Evolutionary conservation across 2,888 invertebrate species (phyloP).

Genomic region (Apamea monoglypha): DNA sequence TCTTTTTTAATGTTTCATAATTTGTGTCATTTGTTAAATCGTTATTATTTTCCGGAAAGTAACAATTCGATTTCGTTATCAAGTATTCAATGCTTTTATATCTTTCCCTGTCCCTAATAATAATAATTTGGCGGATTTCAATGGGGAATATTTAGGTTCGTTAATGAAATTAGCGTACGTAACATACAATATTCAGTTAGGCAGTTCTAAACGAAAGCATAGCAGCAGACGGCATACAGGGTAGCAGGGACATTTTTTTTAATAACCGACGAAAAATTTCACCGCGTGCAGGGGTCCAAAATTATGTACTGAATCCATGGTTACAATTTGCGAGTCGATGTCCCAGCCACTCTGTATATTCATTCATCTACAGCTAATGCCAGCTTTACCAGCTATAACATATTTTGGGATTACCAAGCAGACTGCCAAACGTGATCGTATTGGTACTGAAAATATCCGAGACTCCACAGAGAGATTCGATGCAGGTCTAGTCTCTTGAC

Average conservation of each 20-base stretch:
- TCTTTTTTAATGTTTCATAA: slow-evolving; percentile 36
- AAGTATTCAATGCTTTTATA: slow-evolving; percentile 5
- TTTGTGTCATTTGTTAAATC: slow-evolving; percentile 26
- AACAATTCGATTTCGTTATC: not conserved
- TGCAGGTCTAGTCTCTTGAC: not conserved
- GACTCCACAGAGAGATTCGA: not conserved
- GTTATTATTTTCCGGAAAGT: slow-evolving; percentile 11
- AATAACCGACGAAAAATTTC: too few species aligned
- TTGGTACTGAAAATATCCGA: not conserved
- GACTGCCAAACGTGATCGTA: not conserved
- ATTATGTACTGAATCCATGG: too few species aligned
- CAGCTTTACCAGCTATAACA: not conserved
- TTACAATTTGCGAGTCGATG: too few species aligned
- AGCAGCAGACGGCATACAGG: not conserved
- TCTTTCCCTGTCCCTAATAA: not conserved
- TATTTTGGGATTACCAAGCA: not conserved
- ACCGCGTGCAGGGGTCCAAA: too few species aligned
- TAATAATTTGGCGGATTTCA: not conserved
- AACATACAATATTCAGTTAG: too few species aligned
- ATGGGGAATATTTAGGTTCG: not conserved
- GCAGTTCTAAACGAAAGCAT: not conserved
- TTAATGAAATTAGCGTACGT: not conserved
- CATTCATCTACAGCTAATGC: not conserved
- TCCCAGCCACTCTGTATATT: not conserved
- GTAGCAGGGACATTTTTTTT: too few species aligned